Evolutionary conservation across 2,888 invertebrate species (phyloP), one percentile per base, ranked within the genome.

Genomic region (Drosophila robusta): DNA sequence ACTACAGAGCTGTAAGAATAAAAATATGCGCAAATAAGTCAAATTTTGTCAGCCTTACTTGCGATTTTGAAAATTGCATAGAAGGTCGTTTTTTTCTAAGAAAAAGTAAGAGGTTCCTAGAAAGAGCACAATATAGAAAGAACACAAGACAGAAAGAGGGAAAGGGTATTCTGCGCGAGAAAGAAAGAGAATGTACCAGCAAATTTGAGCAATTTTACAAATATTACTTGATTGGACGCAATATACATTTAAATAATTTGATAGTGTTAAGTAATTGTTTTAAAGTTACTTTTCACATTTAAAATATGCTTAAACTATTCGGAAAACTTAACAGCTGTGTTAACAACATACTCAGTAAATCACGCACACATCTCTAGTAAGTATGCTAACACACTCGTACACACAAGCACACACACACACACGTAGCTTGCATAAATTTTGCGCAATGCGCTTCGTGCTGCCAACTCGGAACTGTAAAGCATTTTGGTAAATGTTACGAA

Each of bases 401-500:
- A 56, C 55, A 70, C 55, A 47, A 22, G 12, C 42, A 24, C 42
- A 50, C 32, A 41, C 34, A 44, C 39, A 24, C 26, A n/a, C 38
- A 26, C 38, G 29, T 22, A 41, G 58, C 26, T 68, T 73, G 75
- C 74, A 75, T 75, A 78, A 75, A 75, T 75, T 75, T 75, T 22
- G 56, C 74, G 75, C 78, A 75, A 52, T 75, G 75, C 74, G 74
- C 61, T 78, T 73, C 61, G 57, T 75, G 62, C 58, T 78, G 79
- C 65, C 78, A 75, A 71, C 39, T 70, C 41, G 41, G 45, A 56
- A 72, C 57, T 77, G 51, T 62, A 67, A 63, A 75, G 78, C 75
- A 55, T 60, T 65, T 75, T 79, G 78, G 75, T 77, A 80, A 84
- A 75, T 65, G 75, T 70, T 68, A 55, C 63, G 50, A 60, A 75